Evolutionary conservation across 2,888 invertebrate species (phyloP).

Genomic region (Caenorhabditis sulstoni): DNA sequence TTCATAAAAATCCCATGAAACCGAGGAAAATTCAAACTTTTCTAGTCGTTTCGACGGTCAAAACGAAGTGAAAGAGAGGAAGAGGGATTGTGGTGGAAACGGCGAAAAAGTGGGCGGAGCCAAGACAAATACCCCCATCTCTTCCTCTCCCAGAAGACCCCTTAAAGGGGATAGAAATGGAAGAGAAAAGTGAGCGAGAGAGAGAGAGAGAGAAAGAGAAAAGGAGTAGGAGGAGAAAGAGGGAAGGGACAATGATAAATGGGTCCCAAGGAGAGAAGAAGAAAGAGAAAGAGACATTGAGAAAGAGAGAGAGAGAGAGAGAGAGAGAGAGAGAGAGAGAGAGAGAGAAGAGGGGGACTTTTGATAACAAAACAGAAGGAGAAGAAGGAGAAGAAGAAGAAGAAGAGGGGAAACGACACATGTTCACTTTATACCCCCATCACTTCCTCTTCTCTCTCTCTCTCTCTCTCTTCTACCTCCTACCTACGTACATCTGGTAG

Average conservation of each 20-base stretch:
- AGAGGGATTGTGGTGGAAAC: too few species aligned
- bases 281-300: slow-evolving; percentile 1
- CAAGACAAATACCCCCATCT: too few species aligned
- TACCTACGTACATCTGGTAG: neutral
- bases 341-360: neutral
- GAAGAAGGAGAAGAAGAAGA: slow-evolving; percentile 13
- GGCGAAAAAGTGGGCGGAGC: too few species aligned
- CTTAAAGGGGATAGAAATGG: too few species aligned
- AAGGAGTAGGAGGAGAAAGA: too few species aligned
- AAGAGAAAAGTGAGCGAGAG: too few species aligned
- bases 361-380: slow-evolving; percentile 20
- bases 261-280: neutral
- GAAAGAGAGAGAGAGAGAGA: neutral
- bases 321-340: neutral
- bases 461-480: slow-evolving; percentile 13
- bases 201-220: too few species aligned
- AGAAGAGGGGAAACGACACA: slow-evolving; percentile 17
- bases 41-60: too few species aligned
- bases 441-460: neutral
- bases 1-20: too few species aligned
- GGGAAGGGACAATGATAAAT: neutral
- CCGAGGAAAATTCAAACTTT: too few species aligned
- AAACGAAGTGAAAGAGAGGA: too few species aligned
- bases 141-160: too few species aligned
- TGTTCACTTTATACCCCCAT: slow-evolving; percentile 41